Percentiles rank a stretch among this genome's conserved stretches.
Evolutionary conservation across 2,797 vertebrate species (phyloP).

Genomic region (Diglossa cyanea): DNA sequence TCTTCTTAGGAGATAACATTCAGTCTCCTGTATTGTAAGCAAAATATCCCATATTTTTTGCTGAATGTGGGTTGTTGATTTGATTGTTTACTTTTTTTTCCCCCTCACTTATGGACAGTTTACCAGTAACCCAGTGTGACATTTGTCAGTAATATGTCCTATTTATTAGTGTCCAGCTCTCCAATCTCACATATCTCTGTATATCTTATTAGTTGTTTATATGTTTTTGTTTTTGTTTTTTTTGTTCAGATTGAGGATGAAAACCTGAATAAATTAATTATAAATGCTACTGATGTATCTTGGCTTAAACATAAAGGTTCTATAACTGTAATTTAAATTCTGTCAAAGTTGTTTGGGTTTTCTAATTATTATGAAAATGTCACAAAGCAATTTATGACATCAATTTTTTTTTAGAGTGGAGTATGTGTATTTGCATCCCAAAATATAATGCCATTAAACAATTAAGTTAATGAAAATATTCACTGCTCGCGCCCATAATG

Average conservation of each 20-base stretch:
- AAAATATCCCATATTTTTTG: not conserved
- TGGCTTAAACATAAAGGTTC: not conserved
- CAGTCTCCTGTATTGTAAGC: not conserved
- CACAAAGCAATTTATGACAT: not conserved
- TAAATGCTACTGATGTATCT: not conserved
- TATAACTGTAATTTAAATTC: not conserved
- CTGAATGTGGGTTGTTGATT: not conserved
- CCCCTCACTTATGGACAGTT: not conserved
- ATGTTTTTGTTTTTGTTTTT: not conserved
- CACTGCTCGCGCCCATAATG: not conserved
- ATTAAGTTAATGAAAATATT: not conserved
- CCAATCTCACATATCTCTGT: not conserved
- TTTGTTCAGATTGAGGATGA: not conserved
- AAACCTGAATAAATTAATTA: not conserved
- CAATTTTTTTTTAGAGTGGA: not conserved
- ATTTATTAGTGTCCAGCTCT: not conserved
- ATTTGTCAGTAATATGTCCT: not conserved
- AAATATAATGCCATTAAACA: not conserved
- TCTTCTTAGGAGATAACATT: not conserved
- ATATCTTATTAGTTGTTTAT: not conserved
- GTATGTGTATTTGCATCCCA: not conserved
- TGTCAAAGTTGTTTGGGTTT: not conserved
- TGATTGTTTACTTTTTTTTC: not conserved
- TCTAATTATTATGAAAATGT: not conserved
- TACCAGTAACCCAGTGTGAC: not conserved